Percentiles rank a stretch among this genome's conserved stretches.
Conservation (phyloP, 1,140 invertebrate genomes). For the Rhyacophila brunnea region DNA sequence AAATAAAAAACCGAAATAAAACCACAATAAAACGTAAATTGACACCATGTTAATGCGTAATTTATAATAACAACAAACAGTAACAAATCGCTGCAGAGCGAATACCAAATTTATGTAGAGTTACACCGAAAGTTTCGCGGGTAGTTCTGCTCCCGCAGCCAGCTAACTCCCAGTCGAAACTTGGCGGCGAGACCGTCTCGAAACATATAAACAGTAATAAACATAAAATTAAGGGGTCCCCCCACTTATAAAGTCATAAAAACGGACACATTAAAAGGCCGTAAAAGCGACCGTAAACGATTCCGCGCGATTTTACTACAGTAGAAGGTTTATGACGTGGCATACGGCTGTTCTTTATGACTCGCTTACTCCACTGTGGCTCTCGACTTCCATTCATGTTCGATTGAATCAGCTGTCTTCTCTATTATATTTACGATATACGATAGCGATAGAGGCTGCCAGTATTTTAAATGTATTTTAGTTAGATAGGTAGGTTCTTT, state of each 20-base stretch:
- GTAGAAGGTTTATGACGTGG: slow-evolving; percentile 21
- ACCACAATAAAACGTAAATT: slow-evolving; percentile 31
- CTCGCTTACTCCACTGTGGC: too few relatives aligned
- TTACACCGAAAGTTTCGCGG: background rate
- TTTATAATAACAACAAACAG: too few relatives aligned
- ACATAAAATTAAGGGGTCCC: slow-evolving; percentile 37
- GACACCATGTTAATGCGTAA: slow-evolving; percentile 27
- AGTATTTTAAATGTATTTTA: too few relatives aligned
- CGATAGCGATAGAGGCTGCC: too few relatives aligned
- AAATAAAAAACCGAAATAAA: slow-evolving; percentile 9
- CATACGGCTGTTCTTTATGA: background rate
- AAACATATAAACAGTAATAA: slow-evolving; percentile 35
- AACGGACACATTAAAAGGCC: slow-evolving; percentile 36
- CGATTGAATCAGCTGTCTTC: background rate
- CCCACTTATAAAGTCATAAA: slow-evolving; percentile 36
- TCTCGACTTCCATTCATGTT: background rate
- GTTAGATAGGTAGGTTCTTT: too few relatives aligned
- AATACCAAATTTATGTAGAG: slow-evolving; percentile 13
- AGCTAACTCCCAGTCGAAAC: slow-evolving; percentile 6
- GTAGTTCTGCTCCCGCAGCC: background rate
- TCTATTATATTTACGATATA: too few relatives aligned
- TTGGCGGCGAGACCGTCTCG: slow-evolving; percentile 18
- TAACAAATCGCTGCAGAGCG: slow-evolving; percentile 38
- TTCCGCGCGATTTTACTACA: slow-evolving; percentile 22
- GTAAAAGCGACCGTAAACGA: slow-evolving; percentile 28